Evolutionary conservation across 2,888 invertebrate genomes (phyloP).

Genomic region (Parasteatoda lunata): DNA sequence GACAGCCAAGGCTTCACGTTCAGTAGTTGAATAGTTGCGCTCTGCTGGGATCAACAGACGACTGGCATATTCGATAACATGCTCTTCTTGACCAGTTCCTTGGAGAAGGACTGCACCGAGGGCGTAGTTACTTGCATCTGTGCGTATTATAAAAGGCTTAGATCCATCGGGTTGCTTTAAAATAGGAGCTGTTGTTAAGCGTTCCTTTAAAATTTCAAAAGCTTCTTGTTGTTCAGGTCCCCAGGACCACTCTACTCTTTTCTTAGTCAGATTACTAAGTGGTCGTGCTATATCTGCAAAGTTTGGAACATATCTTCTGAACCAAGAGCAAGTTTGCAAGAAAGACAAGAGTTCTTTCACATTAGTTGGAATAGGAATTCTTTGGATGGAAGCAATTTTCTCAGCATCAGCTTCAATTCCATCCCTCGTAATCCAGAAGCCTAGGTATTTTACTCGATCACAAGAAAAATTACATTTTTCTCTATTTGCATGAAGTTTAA

Average conservation of each 20-base stretch:
- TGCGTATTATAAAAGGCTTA: slow-evolving; percentile 18
- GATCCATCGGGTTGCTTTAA: slow-evolving; percentile 5
- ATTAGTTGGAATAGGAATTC: not conserved
- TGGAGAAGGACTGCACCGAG: not conserved
- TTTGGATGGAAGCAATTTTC: not conserved
- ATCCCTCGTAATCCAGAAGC: too few species aligned
- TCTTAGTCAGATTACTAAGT: slow-evolving; percentile 20
- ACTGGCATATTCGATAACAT: not conserved
- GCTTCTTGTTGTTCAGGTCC: not conserved
- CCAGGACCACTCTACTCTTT: not conserved
- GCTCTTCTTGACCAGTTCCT: not conserved
- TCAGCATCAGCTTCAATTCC: not conserved
- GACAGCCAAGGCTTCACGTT: too few species aligned
- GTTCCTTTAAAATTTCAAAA: not conserved
- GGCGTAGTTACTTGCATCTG: slow-evolving; percentile 24
- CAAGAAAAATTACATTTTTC: slow-evolving; percentile 4
- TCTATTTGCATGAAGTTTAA: slow-evolving; percentile 18
- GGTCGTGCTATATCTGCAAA: not conserved
- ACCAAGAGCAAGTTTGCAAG: slow-evolving; percentile 2
- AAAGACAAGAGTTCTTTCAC: slow-evolving; percentile 14
- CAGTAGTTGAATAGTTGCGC: too few species aligned
- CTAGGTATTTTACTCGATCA: slow-evolving; percentile 1
- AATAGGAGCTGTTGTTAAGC: not conserved
- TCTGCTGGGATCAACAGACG: too few species aligned
- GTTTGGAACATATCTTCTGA: not conserved